phyloP scores from a whole-genome alignment of 2,888 invertebrate species.

The Eupithecia abbreviata region DNA sequence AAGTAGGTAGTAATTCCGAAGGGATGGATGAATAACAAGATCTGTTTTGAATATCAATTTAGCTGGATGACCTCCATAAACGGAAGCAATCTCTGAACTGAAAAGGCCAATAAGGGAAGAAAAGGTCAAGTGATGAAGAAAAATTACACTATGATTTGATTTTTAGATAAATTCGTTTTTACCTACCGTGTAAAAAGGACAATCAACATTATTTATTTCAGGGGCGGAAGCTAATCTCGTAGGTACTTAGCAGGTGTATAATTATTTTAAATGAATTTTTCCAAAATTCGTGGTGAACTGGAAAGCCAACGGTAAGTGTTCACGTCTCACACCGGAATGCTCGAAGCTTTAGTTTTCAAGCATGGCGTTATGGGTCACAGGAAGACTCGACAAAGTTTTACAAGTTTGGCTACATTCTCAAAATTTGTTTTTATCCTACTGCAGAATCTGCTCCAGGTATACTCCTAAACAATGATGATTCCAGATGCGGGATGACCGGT shows the following conservation, averaged over 20 bases:
- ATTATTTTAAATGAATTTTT: not conserved
- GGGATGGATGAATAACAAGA: slow-evolving; percentile 19
- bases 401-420: not conserved
- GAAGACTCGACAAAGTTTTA: not conserved
- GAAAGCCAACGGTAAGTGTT: not conserved
- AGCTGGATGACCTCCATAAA: slow-evolving; percentile 23
- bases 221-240: not conserved
- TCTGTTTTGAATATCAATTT: slow-evolving; percentile 27
- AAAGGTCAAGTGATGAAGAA: slow-evolving; percentile 3
- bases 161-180: not conserved
- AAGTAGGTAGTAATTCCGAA: slow-evolving; percentile 7
- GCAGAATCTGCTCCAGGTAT: not conserved
- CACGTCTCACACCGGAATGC: not conserved
- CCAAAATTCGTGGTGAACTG: not conserved
- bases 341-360: not conserved
- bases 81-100: slow-evolving; percentile 13
- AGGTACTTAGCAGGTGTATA: not conserved
- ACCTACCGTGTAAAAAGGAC: not conserved
- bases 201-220: not conserved
- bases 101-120: slow-evolving; percentile 1
- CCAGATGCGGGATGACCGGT: too few relatives aligned
- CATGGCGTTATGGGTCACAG: not conserved
- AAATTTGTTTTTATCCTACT: not conserved
- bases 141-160: not conserved
- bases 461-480: not conserved